These are phyloP conservation scores for Microplitis deprimator DNA, from an alignment of 2,888 invertebrate genomes.

Conservation along the genomic window DNA sequence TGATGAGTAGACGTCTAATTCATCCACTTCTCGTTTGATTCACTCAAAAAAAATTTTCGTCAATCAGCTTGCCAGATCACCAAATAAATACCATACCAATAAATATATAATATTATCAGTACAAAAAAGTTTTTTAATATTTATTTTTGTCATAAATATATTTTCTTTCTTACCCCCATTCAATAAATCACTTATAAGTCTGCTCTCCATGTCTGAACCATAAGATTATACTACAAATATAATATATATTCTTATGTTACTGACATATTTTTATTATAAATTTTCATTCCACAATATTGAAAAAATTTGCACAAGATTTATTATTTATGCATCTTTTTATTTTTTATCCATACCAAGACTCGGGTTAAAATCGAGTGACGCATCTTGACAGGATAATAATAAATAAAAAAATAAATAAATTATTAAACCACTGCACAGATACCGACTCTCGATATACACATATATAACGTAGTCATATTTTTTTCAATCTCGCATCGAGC, in stretches of 20 bases:
- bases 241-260: neutral
- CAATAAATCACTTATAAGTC: neutral
- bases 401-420: neutral
- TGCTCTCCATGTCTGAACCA: neutral
- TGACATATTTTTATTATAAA: slow-evolving; percentile 37
- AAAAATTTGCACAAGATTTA: slow-evolving; percentile 50
- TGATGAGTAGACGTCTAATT: slow-evolving; percentile 7
- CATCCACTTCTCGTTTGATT: neutral
- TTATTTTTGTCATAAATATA: neutral
- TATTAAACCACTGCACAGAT: neutral
- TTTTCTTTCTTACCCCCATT: neutral
- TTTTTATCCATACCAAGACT: neutral
- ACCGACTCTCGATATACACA: neutral
- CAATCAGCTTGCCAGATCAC: neutral
- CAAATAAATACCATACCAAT: neutral
- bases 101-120: no score
- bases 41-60: neutral
- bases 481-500: slow-evolving; percentile 47
- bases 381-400: neutral
- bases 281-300: slow-evolving; percentile 50
- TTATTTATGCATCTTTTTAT: slow-evolving; percentile 30
- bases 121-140: neutral
- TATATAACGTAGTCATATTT: slow-evolving; percentile 16
- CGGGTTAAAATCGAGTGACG: neutral
- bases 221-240: neutral